Conservation (phyloP, 1,140 invertebrate species). For the Orius insidiosus region DNA sequence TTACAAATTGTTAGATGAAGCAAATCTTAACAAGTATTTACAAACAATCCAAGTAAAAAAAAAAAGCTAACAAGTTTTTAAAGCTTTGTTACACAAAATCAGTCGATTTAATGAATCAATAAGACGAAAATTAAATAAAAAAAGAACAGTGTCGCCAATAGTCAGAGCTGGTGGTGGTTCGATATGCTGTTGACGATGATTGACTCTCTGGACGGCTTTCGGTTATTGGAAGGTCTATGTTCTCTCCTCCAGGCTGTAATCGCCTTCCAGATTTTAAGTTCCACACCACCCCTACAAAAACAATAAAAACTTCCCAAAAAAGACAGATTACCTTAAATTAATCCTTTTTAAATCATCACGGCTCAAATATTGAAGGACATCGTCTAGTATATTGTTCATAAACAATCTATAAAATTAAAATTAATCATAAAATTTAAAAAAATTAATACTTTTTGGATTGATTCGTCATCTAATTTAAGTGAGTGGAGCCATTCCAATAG, state of each 20-base stretch:
- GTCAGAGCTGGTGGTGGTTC: too few relatives aligned
- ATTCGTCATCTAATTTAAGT: constrained; percentile 35
- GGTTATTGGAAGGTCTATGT: constrained; percentile 10
- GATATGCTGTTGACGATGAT: too few relatives aligned
- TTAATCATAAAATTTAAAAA: constrained; percentile 9
- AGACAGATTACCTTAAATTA: constrained; percentile 39
- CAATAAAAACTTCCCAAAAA: constrained; percentile 13
- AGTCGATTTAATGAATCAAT: too few relatives aligned
- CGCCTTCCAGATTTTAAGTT: constrained; percentile 39
- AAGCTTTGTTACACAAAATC: too few relatives aligned
- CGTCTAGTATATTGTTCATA: constrained; percentile 62
- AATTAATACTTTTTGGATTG: constrained; percentile 32
- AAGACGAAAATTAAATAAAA: too few relatives aligned
- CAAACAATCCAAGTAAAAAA: too few relatives aligned
- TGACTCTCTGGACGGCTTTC: too few relatives aligned
- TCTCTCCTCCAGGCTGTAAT: constrained; percentile 28
- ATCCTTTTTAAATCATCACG: constrained; percentile 58
- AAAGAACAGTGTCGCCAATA: too few relatives aligned
- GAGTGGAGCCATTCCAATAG: constrained; percentile 39
- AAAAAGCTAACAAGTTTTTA: too few relatives aligned
- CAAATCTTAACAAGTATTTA: too few relatives aligned
- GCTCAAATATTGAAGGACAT: constrained; percentile 53
- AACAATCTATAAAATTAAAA: constrained; percentile 36
- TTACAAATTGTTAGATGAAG: too few relatives aligned
- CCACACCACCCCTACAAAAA: constrained; percentile 35